Base-by-base conservation (phyloP, 2,797 vertebrate species). In the Odontamblyopus lacepedii region DNA sequence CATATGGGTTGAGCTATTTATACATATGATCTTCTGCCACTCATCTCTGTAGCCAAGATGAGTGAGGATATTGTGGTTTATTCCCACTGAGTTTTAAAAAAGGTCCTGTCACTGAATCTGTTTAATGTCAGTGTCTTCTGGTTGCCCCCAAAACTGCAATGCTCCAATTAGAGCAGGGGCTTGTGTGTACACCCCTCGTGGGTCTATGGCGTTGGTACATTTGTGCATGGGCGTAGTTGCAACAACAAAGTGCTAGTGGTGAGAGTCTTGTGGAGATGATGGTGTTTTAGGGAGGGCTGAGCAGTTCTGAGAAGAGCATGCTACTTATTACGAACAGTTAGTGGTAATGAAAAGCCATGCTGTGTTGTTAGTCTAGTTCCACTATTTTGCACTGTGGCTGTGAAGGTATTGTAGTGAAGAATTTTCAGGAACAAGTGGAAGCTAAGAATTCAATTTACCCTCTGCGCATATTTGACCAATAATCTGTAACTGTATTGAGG, bases 261-360 rank as follows among this genome's bases (percentile, higher is more conserved):
- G 69, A 86, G 68, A 69, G 38, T 62, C 88, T 84, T 85, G 81
- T 83, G 67, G 51, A n/a, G 76, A 83, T 81, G 75, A 73, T 81
- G 71, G 70, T 88, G 77, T 86, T 50, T 67, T 23, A 32, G 71
- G 69, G 57, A 84, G 76, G 80, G 67, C 75, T 77, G 71, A 81
- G 81, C 78, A 77, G 50, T 85, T 85, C 74, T 69, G 71, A 71
- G 83, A 86, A 85, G 79, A 74, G 77, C 75, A 73, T 26, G 75
- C 75, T 80, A 79, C 74, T 88, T 81, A 90, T 90, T 88, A 80
- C 72, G 67, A 75, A 69, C 72, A 89, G 70, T 88, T 83, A 81
- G 81, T 77, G 86, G 83, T 82, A 71, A 79, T 88, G 76, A 78
- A 79, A 80, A 73, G 72, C 75, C 73, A 70, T 81, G 73, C 76